Conservation (phyloP, 2,797 vertebrate genomes). For the Rhincodon typus region DNA sequence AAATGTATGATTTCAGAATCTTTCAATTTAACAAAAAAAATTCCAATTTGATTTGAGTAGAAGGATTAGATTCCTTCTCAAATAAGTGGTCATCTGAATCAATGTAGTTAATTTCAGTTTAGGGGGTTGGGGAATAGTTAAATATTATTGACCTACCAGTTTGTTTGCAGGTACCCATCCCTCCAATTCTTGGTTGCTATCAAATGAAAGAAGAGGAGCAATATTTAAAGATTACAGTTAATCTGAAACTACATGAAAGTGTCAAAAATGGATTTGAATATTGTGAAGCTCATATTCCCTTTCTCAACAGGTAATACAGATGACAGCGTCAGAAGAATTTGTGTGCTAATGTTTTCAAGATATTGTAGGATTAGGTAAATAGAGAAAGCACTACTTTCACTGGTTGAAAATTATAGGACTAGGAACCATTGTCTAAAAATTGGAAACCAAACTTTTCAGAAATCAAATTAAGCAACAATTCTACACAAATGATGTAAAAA, state of each 20-base stretch:
- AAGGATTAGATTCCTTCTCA: neutral
- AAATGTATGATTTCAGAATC: no score
- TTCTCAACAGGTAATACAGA: conserved; percentile 80
- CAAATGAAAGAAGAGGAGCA: conserved; percentile 69
- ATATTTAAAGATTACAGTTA: conserved; percentile 68
- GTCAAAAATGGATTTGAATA: conserved; percentile 88
- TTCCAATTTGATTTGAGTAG: neutral
- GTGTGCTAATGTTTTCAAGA: neutral
- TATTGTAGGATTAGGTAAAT: no score
- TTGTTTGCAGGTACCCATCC: conserved; percentile 76
- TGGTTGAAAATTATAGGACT: no score
- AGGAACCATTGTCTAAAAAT: no score
- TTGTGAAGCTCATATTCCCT: conserved; percentile 83
- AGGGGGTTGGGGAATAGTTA: neutral
- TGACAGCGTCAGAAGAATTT: neutral
- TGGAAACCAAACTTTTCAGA: no score
- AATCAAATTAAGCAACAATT: no score
- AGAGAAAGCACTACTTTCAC: neutral
- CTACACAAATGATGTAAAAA: no score
- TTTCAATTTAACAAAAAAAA: neutral
- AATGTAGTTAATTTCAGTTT: neutral
- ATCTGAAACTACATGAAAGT: conserved; percentile 89
- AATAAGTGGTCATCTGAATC: neutral
- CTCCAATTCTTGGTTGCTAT: conserved; percentile 84
- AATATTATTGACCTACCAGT: neutral